Evolutionary conservation across 2,888 invertebrate species (phyloP).

Genomic region (Pollenia griseotomentosa): DNA sequence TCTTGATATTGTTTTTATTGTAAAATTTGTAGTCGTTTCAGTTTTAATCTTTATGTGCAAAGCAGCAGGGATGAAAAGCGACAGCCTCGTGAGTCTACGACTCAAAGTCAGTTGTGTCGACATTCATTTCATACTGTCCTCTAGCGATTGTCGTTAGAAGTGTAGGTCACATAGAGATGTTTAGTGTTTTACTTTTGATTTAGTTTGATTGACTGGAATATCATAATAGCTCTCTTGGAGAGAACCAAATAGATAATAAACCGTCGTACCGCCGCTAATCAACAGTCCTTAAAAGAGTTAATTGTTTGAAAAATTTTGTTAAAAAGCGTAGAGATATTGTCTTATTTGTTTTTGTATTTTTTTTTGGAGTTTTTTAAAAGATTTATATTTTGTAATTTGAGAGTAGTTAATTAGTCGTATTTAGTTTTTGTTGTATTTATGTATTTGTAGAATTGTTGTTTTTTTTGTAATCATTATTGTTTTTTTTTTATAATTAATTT

Average conservation of each 20-base stretch:
- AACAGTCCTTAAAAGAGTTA: background rate
- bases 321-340: too few species aligned
- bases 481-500: too few species aligned
- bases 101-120: background rate
- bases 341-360: too few species aligned
- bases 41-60: background rate
- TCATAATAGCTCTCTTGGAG: background rate
- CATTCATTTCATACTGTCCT: background rate
- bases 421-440: too few species aligned
- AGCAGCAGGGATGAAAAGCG: constrained; percentile 2
- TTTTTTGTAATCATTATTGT: too few species aligned
- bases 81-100: background rate
- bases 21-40: background rate
- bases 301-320: background rate
- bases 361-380: too few species aligned
- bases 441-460: too few species aligned
- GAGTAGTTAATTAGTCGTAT: too few species aligned
- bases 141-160: background rate
- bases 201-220: background rate
- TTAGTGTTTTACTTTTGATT: background rate
- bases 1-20: background rate
- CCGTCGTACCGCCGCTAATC: constrained; percentile 6
- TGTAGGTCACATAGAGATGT: background rate
- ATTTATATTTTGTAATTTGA: too few species aligned
- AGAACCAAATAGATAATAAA: background rate